Base-by-base conservation (phyloP, 2,797 vertebrate genomes). In the Limnodromus scolopaceus region DNA sequence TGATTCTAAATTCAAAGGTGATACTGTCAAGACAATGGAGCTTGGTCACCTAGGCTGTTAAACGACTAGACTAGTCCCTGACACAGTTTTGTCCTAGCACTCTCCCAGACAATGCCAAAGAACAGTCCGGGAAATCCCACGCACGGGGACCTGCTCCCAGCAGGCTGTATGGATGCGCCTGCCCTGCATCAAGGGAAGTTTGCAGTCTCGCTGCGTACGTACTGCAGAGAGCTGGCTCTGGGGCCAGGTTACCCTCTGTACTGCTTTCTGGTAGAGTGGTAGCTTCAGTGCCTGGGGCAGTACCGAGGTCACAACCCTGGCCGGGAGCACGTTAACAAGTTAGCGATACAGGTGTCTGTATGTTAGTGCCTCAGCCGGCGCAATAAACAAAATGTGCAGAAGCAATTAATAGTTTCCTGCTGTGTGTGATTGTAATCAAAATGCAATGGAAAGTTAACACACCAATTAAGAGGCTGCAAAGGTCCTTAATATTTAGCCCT, bases 121-220 rank as follows among this genome's bases (percentile, higher is more conserved):
- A 17, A 57, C 6, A 22, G 36, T 43, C 13, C 1, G 2, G 23
- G 38, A 75, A 82, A 68, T 39, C 19, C 19, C 6, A 5, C 7
- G 4, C 11, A 0, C 4, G 38, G 25, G 17, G 13, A 17, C 22
- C 24, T 34, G 9, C 19, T 79, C 16, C 36, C 46, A 41, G 41
- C 23, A 55, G n/a, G 46, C 36, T 46, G 30, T 17, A 27, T 55
- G 63, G 30, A 41, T 41, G 19, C 8, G 64, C 6, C 64, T 83
- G 20, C 25, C n/a, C 38, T 45, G 41, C 7, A 55, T 63, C 30
- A 70, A 54, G 19, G 24, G 34, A 43, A 84, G 38, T 72, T 20
- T 71, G 39, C 2, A 3, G 10, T 58, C 11, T 54, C 2, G 2
- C 60, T 88, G 11, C 0, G 0, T 38, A 16, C 1, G 1, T 23